phyloP scores from a whole-genome alignment of 1,140 invertebrate species.

The Lanistes nyassanus region DNA sequence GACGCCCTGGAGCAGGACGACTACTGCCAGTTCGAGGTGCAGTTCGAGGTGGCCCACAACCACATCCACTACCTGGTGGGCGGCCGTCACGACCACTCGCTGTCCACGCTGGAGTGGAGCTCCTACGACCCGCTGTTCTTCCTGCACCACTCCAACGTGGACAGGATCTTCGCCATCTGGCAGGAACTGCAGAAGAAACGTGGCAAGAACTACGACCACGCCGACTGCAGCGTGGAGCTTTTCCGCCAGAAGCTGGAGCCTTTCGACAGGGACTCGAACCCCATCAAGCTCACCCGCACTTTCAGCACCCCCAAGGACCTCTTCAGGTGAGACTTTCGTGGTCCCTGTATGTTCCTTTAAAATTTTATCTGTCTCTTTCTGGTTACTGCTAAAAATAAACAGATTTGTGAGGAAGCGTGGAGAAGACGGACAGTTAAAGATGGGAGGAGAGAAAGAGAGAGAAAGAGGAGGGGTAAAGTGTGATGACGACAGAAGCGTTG shows the following conservation, averaged over 20 bases:
- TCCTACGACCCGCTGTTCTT: constrained; percentile 43
- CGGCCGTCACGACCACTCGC: constrained; percentile 32
- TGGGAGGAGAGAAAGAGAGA: not conserved
- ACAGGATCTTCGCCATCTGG: constrained; percentile 36
- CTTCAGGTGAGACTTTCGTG: constrained; percentile 10
- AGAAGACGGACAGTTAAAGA: not conserved
- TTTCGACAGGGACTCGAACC: constrained; percentile 23
- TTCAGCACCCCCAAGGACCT: constrained; percentile 20
- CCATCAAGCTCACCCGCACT: constrained; percentile 22
- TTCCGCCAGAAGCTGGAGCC: constrained; percentile 25
- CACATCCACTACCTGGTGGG: constrained; percentile 42
- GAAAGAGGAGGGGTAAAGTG: too few species aligned
- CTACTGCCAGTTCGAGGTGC: constrained; percentile 41
- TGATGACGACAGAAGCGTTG: too few species aligned
- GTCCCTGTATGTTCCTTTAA: too few species aligned
- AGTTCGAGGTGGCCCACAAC: constrained; percentile 44
- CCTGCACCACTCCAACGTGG: constrained; percentile 41
- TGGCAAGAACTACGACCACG: constrained; percentile 19
- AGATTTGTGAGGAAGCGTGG: not conserved
- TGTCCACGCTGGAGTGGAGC: constrained; percentile 41
- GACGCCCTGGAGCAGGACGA: constrained; percentile 41
- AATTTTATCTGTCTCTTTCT: too few species aligned
- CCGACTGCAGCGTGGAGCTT: constrained; percentile 31
- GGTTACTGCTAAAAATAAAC: too few species aligned
- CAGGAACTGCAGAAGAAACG: constrained; percentile 34